Conservation (phyloP, 2,797 vertebrate genomes). For the Arrhamphus sclerolepis region DNA sequence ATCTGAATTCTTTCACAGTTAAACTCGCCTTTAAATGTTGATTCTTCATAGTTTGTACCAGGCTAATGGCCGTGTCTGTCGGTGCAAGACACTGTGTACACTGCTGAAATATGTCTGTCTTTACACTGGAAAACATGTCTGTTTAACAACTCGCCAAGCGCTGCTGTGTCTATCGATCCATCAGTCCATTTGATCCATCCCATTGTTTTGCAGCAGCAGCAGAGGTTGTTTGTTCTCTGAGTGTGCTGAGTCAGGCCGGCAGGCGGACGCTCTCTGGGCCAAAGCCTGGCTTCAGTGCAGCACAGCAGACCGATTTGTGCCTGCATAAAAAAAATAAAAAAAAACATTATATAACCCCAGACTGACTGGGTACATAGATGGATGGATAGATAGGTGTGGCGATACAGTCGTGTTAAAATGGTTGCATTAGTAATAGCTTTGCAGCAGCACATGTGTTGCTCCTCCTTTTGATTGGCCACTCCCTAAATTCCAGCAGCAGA, state of each 20-base stretch:
- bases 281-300: slow-evolving; percentile 27
- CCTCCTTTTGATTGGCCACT: slow-evolving; percentile 55
- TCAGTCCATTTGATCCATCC: slow-evolving; percentile 3
- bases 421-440: slow-evolving; percentile 2
- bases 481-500: slow-evolving; percentile 47
- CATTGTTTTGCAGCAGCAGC: slow-evolving; percentile 33
- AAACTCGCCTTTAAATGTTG: too few relatives aligned
- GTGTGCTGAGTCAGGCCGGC: slow-evolving; percentile 60
- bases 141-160: accelerated
- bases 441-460: slow-evolving; percentile 46
- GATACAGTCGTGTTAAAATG: slow-evolving; percentile 1
- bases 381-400: background rate
- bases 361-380: background rate
- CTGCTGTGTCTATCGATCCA: background rate
- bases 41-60: too few relatives aligned
- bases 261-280: slow-evolving; percentile 25
- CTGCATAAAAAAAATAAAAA: slow-evolving; percentile 56
- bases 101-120: background rate
- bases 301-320: slow-evolving; percentile 38
- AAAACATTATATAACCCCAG: slow-evolving; percentile 40
- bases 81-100: background rate
- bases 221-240: slow-evolving; percentile 35
- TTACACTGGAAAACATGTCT: background rate
- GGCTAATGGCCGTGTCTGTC: too few relatives aligned
- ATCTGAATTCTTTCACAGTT: too few relatives aligned